phyloP scores from a whole-genome alignment of 2,113 vertebrate species.

The Lipotes vexillifer region DNA sequence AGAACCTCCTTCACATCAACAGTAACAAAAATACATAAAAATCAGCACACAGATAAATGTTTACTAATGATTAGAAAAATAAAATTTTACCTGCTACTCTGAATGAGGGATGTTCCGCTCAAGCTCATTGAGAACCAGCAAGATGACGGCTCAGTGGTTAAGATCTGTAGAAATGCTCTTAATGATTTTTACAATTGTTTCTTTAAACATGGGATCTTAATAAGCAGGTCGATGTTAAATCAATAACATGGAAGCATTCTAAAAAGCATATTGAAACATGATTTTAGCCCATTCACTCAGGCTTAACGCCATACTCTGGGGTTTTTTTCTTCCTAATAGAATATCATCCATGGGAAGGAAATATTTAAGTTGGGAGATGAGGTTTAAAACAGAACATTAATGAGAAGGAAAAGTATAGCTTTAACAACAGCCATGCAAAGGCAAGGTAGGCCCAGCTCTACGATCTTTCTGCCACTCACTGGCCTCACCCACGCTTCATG shows the following conservation, averaged over 20 bases:
- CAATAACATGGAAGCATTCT: constrained; percentile 55
- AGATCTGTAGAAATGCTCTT: constrained; percentile 37
- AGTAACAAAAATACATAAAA: background rate
- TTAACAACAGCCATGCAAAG: background rate
- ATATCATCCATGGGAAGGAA: constrained; percentile 48
- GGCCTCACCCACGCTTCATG: background rate
- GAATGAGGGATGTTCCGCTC: constrained; percentile 20
- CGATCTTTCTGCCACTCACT: background rate
- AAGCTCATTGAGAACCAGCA: constrained; percentile 31
- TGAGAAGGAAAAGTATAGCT: constrained; percentile 21
- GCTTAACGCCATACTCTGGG: background rate
- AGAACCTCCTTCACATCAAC: background rate
- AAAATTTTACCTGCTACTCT: constrained; percentile 27
- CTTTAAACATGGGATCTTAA: constrained; percentile 63
- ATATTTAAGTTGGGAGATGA: constrained; percentile 44
- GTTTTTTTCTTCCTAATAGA: constrained; percentile 23
- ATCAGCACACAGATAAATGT: background rate
- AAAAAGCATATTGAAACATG: constrained; percentile 50
- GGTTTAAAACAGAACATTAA: constrained; percentile 33
- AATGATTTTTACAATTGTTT: constrained; percentile 62
- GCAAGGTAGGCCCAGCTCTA: background rate
- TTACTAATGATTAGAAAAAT: constrained; percentile 11
- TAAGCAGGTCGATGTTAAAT: constrained; percentile 66
- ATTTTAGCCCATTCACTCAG: constrained; percentile 47
- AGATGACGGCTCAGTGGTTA: constrained; percentile 41